Evolutionary conservation across 1,140 invertebrate species (phyloP).

Genomic region (Bombus huntii): DNA sequence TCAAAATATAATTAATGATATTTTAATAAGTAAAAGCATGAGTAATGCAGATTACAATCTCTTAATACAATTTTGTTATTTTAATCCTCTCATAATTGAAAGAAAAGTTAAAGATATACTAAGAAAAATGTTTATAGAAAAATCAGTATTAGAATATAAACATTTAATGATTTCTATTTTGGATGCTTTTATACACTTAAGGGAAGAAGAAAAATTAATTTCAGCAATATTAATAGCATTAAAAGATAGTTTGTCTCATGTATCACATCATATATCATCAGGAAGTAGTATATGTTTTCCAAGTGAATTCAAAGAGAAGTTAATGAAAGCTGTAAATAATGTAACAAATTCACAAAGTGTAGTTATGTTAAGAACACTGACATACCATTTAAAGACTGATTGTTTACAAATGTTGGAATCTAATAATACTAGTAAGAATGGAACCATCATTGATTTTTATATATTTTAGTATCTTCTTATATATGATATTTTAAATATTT

Average conservation of each 20-base stretch:
- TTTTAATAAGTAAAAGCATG: conserved; percentile 58
- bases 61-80: conserved; percentile 65
- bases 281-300: conserved; percentile 38
- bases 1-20: conserved; percentile 66
- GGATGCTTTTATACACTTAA: conserved; percentile 54
- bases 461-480: conserved; percentile 33
- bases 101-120: conserved; percentile 68
- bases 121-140: conserved; percentile 64
- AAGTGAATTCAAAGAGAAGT: conserved; percentile 49
- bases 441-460: conserved; percentile 25
- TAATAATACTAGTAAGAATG: conserved; percentile 43
- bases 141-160: conserved; percentile 53
- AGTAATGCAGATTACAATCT: conserved; percentile 64
- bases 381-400: conserved; percentile 54
- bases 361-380: conserved; percentile 52
- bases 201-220: conserved; percentile 68
- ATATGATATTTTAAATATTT: no score
- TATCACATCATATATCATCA: neutral
- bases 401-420: conserved; percentile 45
- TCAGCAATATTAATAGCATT: conserved; percentile 52
- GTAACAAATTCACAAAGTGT: conserved; percentile 50
- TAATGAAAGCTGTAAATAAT: conserved; percentile 31
- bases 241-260: conserved; percentile 17
- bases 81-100: conserved; percentile 77
- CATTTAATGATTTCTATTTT: conserved; percentile 67